These are phyloP conservation scores for Diabrotica undecimpunctata DNA, from an alignment of 1,140 invertebrate genomes.

Conservation along the genomic window DNA sequence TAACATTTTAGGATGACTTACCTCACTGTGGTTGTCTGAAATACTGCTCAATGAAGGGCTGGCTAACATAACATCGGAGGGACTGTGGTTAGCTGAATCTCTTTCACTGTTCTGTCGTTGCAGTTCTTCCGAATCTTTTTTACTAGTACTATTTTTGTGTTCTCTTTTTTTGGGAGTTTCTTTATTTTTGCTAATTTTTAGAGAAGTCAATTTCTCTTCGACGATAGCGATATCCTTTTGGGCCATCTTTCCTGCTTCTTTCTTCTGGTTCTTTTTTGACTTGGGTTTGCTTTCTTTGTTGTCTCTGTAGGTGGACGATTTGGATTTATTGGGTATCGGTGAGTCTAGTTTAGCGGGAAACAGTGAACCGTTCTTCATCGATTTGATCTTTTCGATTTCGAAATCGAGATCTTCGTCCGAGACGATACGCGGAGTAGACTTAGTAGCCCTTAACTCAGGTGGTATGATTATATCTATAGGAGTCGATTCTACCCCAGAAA, in stretches of 20 bases:
- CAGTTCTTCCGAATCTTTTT: slow-evolving; percentile 41
- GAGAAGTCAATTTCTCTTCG: slow-evolving; percentile 45
- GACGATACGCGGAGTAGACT: slow-evolving; percentile 53
- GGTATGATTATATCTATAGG: slow-evolving; percentile 59
- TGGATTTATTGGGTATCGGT: neutral
- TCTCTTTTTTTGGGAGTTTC: slow-evolving; percentile 9
- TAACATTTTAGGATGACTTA: slow-evolving; percentile 37
- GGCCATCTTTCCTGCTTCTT: slow-evolving; percentile 13
- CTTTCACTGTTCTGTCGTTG: slow-evolving; percentile 54
- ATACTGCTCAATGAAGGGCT: slow-evolving; percentile 62
- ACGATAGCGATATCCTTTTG: slow-evolving; percentile 22
- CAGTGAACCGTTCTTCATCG: slow-evolving; percentile 24
- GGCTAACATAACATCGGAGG: slow-evolving; percentile 59
- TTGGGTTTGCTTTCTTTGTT: slow-evolving; percentile 4
- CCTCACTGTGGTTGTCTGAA: slow-evolving; percentile 65
- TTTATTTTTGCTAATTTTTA: slow-evolving; percentile 43
- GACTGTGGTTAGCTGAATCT: slow-evolving; percentile 67
- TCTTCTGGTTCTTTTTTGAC: slow-evolving; percentile 11
- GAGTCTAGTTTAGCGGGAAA: neutral
- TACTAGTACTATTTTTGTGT: neutral
- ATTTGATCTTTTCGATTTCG: slow-evolving; percentile 54
- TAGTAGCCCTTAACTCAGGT: slow-evolving; percentile 48
- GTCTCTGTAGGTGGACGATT: neutral
- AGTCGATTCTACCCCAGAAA: slow-evolving; percentile 52
- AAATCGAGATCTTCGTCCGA: slow-evolving; percentile 59